Base-by-base conservation (phyloP, 2,888 invertebrate species). In the Prosapia bicincta region DNA sequence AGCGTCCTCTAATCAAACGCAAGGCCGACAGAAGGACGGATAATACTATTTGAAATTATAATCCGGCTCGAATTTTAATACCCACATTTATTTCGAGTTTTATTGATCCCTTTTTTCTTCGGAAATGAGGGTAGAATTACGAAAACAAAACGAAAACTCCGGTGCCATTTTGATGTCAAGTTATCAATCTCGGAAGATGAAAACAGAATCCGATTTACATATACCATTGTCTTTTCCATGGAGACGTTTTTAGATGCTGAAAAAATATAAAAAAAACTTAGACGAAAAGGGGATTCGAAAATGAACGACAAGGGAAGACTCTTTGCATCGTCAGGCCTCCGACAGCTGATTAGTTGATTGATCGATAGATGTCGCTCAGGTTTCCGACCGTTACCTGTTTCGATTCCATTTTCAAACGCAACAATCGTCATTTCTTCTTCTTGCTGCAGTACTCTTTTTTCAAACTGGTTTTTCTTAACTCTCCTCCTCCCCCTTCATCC, bases 1-100 rank as follows among this genome's bases (percentile, higher is more conserved):
- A 65, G 69, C 23, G 28, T 15, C 69, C 28, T 74, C 69, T 74
- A 74, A 74, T 74, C 54, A 74, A 67, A 73, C 25, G 66, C 70
- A 75, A 75, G 75, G 75, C 67, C 70, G 66, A 23, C 28, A 54
- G 68, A 43, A 28, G 32, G 70, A 66, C 71, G 25, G n/a, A 54
- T 9, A 20, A 54, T 54, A 28, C 67, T 26, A 76, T 76, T 72
- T 76, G 69, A 76, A 76, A 76, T 76, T 76, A 69, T 76, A 76
- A 76, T 76, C 67, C 69, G n/a, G 67, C 69, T 72, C n/a, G 76
- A 72, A 76, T 76, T 76, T 76, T 72, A 76, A 76, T 76, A 76
- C 76, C 28, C 76, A 76, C 76, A 76, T 76, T 76, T 76, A 76
- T 76, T 76, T 72, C 71, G 28, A 68, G 69, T 65, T 43, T 54